These are phyloP conservation scores for Myiotriccus ornatus DNA, from an alignment of 2,797 vertebrate species.

Conservation along the genomic window DNA sequence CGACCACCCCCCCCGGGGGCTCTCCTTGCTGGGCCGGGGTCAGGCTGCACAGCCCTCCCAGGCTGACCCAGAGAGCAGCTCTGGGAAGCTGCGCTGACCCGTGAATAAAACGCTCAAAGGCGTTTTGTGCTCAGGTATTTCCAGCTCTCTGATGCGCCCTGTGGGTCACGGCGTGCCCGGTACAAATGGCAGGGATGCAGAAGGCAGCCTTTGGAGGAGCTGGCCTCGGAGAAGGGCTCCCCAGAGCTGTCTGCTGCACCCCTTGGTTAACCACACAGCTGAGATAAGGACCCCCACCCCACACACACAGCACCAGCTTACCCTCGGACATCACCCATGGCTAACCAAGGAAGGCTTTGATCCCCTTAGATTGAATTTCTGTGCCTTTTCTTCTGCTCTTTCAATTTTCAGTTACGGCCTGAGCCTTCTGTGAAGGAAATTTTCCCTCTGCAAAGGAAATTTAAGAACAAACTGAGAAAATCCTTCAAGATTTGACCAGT, in stretches of 20 bases:
- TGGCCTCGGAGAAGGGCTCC: neutral
- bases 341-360: neutral
- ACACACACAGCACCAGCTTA: fast-evolving
- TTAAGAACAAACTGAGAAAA: neutral
- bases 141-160: neutral
- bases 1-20: neutral
- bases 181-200: fast-evolving
- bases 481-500: neutral
- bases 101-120: neutral
- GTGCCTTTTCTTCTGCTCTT: neutral
- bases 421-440: neutral
- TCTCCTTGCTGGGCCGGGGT: neutral
- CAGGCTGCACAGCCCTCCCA: neutral
- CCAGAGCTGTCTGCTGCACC: fast-evolving
- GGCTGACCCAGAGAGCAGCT: neutral
- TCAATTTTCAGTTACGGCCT: neutral
- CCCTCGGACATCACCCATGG: neutral
- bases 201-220: neutral
- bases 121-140: neutral
- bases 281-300: neutral
- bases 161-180: fast-evolving
- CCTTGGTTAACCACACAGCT: fast-evolving
- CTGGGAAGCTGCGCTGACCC: neutral
- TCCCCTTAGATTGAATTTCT: neutral
- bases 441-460: neutral